phyloP scores from a whole-genome alignment of 2,888 invertebrate genomes.

The Azorinus chamasolen region DNA sequence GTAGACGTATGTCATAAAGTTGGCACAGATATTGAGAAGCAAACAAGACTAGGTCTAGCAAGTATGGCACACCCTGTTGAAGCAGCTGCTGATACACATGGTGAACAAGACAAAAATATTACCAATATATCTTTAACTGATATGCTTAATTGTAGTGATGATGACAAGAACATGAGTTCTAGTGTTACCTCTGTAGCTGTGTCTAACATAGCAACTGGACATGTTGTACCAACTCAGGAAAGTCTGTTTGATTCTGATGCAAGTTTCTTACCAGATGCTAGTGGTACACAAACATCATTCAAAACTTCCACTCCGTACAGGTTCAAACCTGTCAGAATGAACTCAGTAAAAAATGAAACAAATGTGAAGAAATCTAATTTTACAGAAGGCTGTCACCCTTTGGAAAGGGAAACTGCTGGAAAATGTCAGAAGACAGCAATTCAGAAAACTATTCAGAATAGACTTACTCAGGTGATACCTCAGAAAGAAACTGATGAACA shows the following conservation, averaged over 20 bases:
- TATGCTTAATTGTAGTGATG: conserved; percentile 62
- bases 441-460: conserved; percentile 54
- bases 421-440: conserved; percentile 24
- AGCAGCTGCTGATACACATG: neutral
- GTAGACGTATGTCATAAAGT: neutral
- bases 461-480: conserved; percentile 40
- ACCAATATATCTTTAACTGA: conserved; percentile 62
- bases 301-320: conserved; percentile 22
- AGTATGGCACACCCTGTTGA: neutral
- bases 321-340: neutral
- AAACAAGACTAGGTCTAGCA: neutral
- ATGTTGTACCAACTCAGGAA: neutral
- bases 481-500: conserved; percentile 2
- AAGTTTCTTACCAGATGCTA: neutral
- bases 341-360: neutral
- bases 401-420: neutral
- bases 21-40: neutral
- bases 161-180: neutral
- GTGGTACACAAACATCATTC: conserved; percentile 11
- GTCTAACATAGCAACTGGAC: conserved; percentile 10
- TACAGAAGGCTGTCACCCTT: neutral
- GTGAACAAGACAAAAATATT: conserved; percentile 6
- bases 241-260: conserved; percentile 10
- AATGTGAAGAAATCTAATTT: neutral
- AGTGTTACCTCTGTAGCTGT: conserved; percentile 18